These are phyloP conservation scores for Geopemphigus sp. DNA, from an alignment of 1,140 invertebrate genomes.

Conservation along the genomic window DNA sequence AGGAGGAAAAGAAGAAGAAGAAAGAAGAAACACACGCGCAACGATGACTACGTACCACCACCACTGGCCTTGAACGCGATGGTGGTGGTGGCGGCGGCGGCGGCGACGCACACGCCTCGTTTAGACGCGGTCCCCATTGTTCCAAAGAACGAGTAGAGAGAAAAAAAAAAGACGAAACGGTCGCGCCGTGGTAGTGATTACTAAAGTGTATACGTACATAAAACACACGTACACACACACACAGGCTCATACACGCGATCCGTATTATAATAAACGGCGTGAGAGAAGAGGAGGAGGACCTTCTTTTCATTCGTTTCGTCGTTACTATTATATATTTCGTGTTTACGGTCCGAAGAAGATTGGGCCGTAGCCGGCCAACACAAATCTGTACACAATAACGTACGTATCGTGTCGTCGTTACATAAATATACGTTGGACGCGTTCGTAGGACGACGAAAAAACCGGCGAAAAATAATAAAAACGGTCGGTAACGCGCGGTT, in stretches of 20 bases:
- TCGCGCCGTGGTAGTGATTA: not conserved
- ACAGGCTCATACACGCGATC: not conserved
- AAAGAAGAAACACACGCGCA: constrained; percentile 21
- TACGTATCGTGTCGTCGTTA: no score
- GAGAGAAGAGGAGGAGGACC: not conserved
- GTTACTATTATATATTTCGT: no score
- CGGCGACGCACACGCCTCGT: constrained; percentile 31
- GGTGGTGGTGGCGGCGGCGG: not conserved
- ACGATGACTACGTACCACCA: not conserved
- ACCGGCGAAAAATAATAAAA: no score
- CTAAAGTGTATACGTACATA: not conserved
- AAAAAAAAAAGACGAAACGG: constrained; percentile 1
- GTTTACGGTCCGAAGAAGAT: no score
- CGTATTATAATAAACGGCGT: not conserved
- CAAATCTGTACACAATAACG: no score
- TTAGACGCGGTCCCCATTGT: constrained; percentile 44
- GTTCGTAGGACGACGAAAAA: no score
- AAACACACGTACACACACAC: not conserved
- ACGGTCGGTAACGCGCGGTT: no score
- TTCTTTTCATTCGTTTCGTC: not conserved
- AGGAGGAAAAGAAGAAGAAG: not conserved
- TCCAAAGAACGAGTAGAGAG: constrained; percentile 17
- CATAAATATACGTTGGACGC: no score
- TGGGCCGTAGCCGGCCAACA: no score
- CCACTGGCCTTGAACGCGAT: constrained; percentile 37